Evolutionary conservation across 2,888 invertebrate species (phyloP).

Genomic region (Zaprionus lineosus): DNA sequence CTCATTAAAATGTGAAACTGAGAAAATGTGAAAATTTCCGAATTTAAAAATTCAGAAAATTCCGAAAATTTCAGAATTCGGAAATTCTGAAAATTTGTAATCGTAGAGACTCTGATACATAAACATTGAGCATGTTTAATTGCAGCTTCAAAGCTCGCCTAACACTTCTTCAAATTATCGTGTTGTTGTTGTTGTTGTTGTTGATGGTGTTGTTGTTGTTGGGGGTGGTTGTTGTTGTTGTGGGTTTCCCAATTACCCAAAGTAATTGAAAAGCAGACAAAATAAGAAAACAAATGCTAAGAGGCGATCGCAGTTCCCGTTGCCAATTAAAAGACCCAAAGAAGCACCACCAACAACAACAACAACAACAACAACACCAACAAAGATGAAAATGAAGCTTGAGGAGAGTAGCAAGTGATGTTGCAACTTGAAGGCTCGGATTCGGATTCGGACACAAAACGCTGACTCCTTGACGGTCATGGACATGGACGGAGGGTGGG

Average conservation of each 20-base stretch:
- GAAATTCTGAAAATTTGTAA: too few relatives aligned
- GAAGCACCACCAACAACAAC: constrained; percentile 5
- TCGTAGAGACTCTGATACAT: too few relatives aligned
- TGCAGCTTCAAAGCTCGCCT: constrained; percentile 54
- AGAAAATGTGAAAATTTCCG: too few relatives aligned
- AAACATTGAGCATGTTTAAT: too few relatives aligned
- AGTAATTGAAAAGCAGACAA: constrained; percentile 27
- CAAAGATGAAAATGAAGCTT: too few relatives aligned
- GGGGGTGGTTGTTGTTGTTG: constrained; percentile 1
- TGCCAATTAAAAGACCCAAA: constrained; percentile 70
- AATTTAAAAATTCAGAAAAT: too few relatives aligned
- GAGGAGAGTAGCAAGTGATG: constrained; percentile 24
- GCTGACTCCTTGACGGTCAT: too few relatives aligned
- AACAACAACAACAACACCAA: too few relatives aligned
- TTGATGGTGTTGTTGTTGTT: constrained; percentile 2
- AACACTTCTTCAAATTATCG: constrained; percentile 66
- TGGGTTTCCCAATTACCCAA: constrained; percentile 33
- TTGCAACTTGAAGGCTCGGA: constrained; percentile 14
- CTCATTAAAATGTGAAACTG: constrained; percentile 68
- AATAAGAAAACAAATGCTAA: constrained; percentile 33
- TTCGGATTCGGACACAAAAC: not conserved
- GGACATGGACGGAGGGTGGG: too few relatives aligned
- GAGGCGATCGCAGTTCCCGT: constrained; percentile 26
- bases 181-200: not conserved
- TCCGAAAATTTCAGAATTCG: too few relatives aligned